These are phyloP conservation scores for Eupeodes luniger DNA, from an alignment of 2,888 invertebrate genomes.

Conservation along the genomic window DNA sequence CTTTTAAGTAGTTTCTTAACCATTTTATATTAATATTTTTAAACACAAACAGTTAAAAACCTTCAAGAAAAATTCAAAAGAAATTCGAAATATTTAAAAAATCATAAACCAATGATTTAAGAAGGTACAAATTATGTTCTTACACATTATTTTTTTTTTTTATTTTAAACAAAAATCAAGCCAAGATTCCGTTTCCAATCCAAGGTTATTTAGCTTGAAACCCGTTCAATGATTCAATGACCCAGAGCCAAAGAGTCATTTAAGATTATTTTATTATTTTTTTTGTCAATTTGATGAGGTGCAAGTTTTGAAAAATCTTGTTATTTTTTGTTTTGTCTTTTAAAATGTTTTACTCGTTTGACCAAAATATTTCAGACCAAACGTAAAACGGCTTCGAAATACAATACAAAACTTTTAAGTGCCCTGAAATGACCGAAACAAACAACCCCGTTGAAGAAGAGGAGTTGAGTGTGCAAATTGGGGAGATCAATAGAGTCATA, in stretches of 20 bases:
- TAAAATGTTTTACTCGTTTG: slow-evolving; percentile 37
- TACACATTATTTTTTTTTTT: too few relatives aligned
- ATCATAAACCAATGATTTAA: too few relatives aligned
- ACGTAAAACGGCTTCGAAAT: slow-evolving; percentile 23
- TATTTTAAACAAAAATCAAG: neutral
- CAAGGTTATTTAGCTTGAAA: slow-evolving; percentile 69
- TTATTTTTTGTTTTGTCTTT: slow-evolving; percentile 19
- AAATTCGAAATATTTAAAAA: too few relatives aligned
- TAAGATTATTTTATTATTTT: slow-evolving; percentile 28
- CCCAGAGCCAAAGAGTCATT: slow-evolving; percentile 68
- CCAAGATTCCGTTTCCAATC: slow-evolving; percentile 67
- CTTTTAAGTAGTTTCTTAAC: too few relatives aligned
- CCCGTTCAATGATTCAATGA: slow-evolving; percentile 73
- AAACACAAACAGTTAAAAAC: too few relatives aligned
- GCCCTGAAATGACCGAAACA: slow-evolving; percentile 61
- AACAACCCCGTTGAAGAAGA: neutral
- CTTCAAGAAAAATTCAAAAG: too few relatives aligned
- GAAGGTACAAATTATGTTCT: neutral
- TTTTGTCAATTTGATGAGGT: slow-evolving; percentile 44
- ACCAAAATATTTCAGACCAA: slow-evolving; percentile 40
- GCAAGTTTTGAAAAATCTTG: slow-evolving; percentile 55
- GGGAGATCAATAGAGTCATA: slow-evolving; percentile 37
- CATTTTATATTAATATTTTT: too few relatives aligned
- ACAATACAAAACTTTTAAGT: slow-evolving; percentile 35
- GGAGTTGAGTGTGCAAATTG: neutral